phyloP scores from a whole-genome alignment of 2,113 vertebrate species.

The Sinocyclocheilus rhinocerous region DNA sequence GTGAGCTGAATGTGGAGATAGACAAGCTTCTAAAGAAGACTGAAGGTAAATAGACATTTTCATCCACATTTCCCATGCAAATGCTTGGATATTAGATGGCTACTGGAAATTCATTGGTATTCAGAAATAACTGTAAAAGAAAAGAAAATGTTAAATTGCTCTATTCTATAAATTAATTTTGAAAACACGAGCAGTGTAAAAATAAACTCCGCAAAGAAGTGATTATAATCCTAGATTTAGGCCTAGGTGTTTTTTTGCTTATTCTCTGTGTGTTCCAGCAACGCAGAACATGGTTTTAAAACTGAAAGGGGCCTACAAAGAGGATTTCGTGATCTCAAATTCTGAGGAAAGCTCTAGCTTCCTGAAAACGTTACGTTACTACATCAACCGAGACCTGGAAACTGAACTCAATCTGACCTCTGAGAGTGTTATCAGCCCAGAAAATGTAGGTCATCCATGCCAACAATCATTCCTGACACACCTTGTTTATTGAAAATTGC shows the following conservation, averaged over 20 bases:
- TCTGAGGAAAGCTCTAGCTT: not conserved
- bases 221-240: not conserved
- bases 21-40: slow-evolving; percentile 22
- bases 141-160: not conserved
- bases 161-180: not conserved
- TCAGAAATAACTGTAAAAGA: not conserved
- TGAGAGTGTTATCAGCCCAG: slow-evolving; percentile 33
- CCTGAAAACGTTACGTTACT: slow-evolving; percentile 70
- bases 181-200: not conserved
- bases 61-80: not conserved
- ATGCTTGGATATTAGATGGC: not conserved
- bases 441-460: not conserved
- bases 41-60: slow-evolving; percentile 9
- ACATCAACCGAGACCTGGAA: slow-evolving; percentile 77
- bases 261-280: slow-evolving; percentile 54
- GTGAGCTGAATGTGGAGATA: slow-evolving; percentile 52
- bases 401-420: slow-evolving; percentile 69
- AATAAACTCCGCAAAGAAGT: no score
- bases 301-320: slow-evolving; percentile 76
- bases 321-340: slow-evolving; percentile 59
- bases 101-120: not conserved
- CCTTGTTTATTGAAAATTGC: not conserved
- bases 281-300: slow-evolving; percentile 69
- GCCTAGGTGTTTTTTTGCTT: not conserved
- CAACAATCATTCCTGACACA: not conserved